These are phyloP conservation scores for Copidosoma floridanum DNA, from an alignment of 1,140 invertebrate genomes.

Conservation along the genomic window DNA sequence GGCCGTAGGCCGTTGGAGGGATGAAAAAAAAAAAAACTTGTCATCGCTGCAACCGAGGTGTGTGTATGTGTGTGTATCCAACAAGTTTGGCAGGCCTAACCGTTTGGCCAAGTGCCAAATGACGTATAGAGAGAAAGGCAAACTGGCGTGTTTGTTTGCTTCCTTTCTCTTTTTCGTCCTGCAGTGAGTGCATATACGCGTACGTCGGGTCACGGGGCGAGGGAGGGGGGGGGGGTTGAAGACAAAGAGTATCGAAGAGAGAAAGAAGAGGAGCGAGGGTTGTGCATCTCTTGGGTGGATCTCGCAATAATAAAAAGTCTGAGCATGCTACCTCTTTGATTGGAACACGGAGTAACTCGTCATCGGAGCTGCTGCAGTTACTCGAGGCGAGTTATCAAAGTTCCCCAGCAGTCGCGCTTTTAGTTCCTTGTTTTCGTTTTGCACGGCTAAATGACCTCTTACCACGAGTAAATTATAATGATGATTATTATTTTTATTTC, in stretches of 20 bases:
- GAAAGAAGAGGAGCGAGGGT: no score
- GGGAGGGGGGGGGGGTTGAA: neutral
- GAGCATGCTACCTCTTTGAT: neutral
- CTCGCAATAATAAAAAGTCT: neutral
- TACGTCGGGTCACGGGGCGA: neutral
- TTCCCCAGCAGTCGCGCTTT: no score
- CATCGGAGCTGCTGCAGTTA: no score
- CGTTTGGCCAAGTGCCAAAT: conserved; percentile 42
- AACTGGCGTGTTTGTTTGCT: conserved; percentile 38
- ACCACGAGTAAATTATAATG: no score
- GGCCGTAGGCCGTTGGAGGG: no score
- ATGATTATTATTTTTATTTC: no score
- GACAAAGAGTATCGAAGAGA: neutral
- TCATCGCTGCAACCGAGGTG: conserved; percentile 8
- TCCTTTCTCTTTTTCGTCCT: neutral
- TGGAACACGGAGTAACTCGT: no score
- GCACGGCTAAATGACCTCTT: no score
- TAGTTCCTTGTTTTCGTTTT: no score
- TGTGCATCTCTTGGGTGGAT: no score
- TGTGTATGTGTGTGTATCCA: conserved; percentile 8
- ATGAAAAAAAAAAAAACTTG: conserved; percentile 29
- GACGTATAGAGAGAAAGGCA: no score
- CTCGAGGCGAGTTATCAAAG: no score
- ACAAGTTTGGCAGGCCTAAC: conserved; percentile 19
- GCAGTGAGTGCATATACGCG: neutral